A percentile compares a stretch with the other conserved stretches of the same genome.
phyloP scores from a whole-genome alignment of 2,888 invertebrate species.

The Gymnosoma rotundatum region DNA sequence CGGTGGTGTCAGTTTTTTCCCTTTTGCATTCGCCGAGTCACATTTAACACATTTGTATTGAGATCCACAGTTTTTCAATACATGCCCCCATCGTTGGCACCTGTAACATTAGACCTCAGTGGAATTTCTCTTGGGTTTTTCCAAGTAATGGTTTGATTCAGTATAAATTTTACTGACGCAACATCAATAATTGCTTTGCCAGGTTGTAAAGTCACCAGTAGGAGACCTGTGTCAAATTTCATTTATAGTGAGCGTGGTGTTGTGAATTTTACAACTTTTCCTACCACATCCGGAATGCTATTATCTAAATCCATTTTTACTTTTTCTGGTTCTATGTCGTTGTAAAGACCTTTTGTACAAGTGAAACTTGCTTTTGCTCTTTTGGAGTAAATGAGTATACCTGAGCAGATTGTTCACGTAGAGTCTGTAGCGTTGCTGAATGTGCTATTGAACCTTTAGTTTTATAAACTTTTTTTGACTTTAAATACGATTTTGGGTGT shows the following conservation, averaged over 20 bases:
- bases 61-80: slow-evolving; percentile 4
- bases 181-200: not conserved
- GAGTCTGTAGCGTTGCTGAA: no score
- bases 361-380: not conserved
- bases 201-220: not conserved
- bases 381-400: not conserved
- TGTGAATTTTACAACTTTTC: not conserved
- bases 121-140: not conserved
- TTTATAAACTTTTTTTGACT: no score
- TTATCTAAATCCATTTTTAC: not conserved
- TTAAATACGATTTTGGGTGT: no score
- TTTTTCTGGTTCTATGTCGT: no score
- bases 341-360: not conserved
- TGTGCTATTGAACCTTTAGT: no score
- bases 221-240: not conserved
- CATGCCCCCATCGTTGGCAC: not conserved
- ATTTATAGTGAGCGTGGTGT: not conserved
- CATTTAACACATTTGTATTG: slow-evolving; percentile 27
- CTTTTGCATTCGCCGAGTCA: not conserved
- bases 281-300: not conserved
- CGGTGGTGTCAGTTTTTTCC: not conserved
- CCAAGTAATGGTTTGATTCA: not conserved
- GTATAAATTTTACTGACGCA: not conserved
- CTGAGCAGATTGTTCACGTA: no score
- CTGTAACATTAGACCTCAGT: no score